Evolutionary conservation across 2,888 invertebrate species (phyloP), one percentile per base, ranked within the genome.

Genomic region (Pomacea canaliculata): DNA sequence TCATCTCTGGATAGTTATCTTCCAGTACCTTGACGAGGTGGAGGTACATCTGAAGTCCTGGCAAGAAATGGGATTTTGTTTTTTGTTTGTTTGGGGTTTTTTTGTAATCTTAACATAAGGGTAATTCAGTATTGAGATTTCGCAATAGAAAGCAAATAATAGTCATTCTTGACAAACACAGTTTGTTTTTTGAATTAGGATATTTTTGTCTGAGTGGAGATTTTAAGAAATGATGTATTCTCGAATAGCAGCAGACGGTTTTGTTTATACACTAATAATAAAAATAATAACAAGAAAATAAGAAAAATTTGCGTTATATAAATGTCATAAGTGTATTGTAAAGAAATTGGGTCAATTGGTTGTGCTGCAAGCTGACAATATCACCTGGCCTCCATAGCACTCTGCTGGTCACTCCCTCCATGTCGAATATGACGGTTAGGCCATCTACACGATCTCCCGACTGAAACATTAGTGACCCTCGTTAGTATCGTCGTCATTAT

Each of bases 1-100:
- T 92, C 87, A 96, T 94, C 92, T 97, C 97, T 0, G 97, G 97
- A 89, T 97, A 97, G 91, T 97, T 97, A 70, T 96, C 95, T 91
- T 97, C 97, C 88, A 97, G 96, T 89, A 96, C 94, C 91, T 96
- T 95, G 65, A 97, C 93, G 60, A 96, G 91, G 0, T 94, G 93
- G 85, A 97, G 93, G 48, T 96, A 94, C 87, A 96, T 93, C 91
- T 97, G 95, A 1, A 95, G 94, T 76, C 95, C 96, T 94, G 88
- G 63, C 4, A 49, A n/a, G 7, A 8, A 10, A 56, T 16, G 16
- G 8, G 16, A 56, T 56, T 56, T 56, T 3, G 3, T 37, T 37
- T 37, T 37, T 60, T 60, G 60, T 60, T 19, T 18, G 60, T 60
- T 60, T 60, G 19, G 60, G 13, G 19, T 60, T 60, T 23, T 23